Conservation (phyloP, 1,140 invertebrate species). For the Ips typographus region DNA sequence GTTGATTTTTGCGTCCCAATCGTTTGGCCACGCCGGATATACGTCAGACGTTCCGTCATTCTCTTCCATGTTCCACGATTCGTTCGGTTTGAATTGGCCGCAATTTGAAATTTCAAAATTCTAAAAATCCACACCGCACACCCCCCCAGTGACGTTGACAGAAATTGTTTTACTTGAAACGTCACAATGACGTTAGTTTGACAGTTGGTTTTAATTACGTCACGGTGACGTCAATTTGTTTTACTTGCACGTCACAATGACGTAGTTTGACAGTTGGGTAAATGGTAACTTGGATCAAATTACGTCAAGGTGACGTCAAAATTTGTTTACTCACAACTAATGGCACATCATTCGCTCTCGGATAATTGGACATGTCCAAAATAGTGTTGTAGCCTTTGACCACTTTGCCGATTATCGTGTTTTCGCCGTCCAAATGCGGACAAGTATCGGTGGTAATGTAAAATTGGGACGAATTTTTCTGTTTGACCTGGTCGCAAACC, state of each 20-base stretch:
- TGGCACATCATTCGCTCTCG: conserved; percentile 59
- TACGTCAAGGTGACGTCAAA: conserved; percentile 2
- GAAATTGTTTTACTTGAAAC: no score
- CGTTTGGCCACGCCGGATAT: conserved; percentile 73
- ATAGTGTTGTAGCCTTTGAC: conserved; percentile 69
- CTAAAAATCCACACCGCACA: no score
- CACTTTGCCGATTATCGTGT: conserved; percentile 89
- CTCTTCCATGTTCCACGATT: conserved; percentile 68
- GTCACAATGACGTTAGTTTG: no score
- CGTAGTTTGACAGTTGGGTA: neutral
- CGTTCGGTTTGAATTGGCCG: conserved; percentile 65
- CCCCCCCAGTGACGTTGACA: no score
- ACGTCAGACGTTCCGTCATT: conserved; percentile 68
- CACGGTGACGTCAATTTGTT: no score
- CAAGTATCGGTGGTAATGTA: conserved; percentile 86
- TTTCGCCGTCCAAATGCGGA: conserved; percentile 82
- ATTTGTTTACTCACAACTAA: conserved; percentile 54
- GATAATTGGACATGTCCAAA: conserved; percentile 63
- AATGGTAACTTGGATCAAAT: conserved; percentile 3
- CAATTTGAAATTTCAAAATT: conserved; percentile 52
- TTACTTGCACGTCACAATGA: no score
- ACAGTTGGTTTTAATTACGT: no score
- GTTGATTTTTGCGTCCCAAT: conserved; percentile 58
- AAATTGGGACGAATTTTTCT: conserved; percentile 94
- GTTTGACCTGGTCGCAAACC: conserved; percentile 80